Conservation (phyloP, 2,888 invertebrate species). For the Sarcophaga variegata region DNA sequence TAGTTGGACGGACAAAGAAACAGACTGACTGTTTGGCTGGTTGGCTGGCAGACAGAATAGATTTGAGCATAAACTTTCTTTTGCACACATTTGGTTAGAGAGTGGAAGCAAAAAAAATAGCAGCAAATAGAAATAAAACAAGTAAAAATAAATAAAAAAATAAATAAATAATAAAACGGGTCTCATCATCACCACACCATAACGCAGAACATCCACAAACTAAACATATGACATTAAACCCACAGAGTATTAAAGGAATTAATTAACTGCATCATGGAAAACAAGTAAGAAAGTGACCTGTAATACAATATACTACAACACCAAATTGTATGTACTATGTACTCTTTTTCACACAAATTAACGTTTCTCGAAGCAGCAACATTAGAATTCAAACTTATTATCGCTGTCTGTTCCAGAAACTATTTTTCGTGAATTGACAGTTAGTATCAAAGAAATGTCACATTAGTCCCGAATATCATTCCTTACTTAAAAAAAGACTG, state of each 20-base stretch:
- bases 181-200: constrained; percentile 47
- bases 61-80: constrained; percentile 61
- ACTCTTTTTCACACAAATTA: too few relatives aligned
- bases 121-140: neutral
- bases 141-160: neutral
- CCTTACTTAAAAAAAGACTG: too few relatives aligned
- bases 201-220: constrained; percentile 31
- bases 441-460: too few relatives aligned
- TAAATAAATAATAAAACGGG: constrained; percentile 32
- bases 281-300: constrained; percentile 2
- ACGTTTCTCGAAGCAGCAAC: too few relatives aligned
- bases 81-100: constrained; percentile 58
- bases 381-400: too few relatives aligned
- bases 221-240: neutral
- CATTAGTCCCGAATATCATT: too few relatives aligned
- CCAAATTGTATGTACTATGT: too few relatives aligned
- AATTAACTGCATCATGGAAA: neutral
- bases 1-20: neutral
- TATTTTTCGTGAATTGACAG: too few relatives aligned
- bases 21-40: constrained; percentile 5
- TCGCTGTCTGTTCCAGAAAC: too few relatives aligned
- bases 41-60: constrained; percentile 21
- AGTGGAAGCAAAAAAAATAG: constrained; percentile 30
- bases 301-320: too few relatives aligned
- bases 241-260: constrained; percentile 44